Evolutionary conservation across 2,113 vertebrate genomes (phyloP).

Genomic region (Hirundichthys speculiger): DNA sequence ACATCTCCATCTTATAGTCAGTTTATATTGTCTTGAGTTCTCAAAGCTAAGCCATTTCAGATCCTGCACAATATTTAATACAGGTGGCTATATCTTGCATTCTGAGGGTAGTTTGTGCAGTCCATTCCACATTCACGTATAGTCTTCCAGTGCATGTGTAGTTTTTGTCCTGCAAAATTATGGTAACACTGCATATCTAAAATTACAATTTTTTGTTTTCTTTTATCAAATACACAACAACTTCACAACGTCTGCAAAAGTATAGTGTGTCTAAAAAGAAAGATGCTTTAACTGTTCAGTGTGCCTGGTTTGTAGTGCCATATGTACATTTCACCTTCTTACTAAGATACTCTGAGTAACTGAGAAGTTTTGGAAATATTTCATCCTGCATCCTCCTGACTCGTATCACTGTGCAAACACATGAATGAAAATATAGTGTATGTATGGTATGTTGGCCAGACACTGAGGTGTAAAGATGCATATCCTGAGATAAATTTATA

Average conservation of each 20-base stretch:
- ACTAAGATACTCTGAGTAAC: constrained; percentile 30
- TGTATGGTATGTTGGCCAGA: constrained; percentile 33
- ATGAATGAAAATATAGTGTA: constrained; percentile 32
- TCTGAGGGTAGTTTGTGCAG: no score
- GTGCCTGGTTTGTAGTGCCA: constrained; percentile 20
- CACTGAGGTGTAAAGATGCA: constrained; percentile 53
- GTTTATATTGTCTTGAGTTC: no score
- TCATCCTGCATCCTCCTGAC: not conserved
- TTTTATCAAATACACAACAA: no score
- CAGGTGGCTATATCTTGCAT: no score
- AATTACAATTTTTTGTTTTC: no score
- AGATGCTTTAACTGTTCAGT: not conserved
- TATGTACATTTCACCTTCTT: constrained; percentile 1
- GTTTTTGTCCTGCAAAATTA: no score
- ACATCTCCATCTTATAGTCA: not conserved
- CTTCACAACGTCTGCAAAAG: not conserved
- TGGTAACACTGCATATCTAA: no score
- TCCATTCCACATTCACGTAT: no score
- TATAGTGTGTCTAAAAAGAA: not conserved
- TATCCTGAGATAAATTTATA: constrained; percentile 42
- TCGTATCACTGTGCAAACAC: constrained; percentile 6
- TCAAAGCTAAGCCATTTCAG: no score
- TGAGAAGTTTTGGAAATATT: constrained; percentile 39
- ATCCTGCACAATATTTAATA: no score
- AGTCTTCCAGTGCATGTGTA: no score